Base-by-base conservation (phyloP, 1,140 invertebrate genomes). In the Metopolophium dirhodum region DNA sequence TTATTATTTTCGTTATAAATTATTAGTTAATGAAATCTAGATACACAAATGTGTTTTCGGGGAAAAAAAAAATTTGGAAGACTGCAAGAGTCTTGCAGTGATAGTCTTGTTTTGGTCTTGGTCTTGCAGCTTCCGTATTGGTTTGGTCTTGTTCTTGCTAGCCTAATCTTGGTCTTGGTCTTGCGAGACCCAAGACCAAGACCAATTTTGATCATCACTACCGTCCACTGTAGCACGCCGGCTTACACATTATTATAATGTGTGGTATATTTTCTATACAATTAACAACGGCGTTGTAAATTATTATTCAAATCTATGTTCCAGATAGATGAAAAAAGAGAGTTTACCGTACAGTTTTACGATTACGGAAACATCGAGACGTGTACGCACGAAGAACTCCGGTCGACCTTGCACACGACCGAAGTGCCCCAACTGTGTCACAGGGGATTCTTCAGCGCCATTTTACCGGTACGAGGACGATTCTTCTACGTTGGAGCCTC, bases 361-460 rank as follows among this genome's bases (percentile, higher is more conserved):
- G 91, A 93, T 41, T 85, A 45, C 7, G 91, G 91, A 20, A 93
- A 93, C 41, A n/a, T 93, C 30, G 91, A 93, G 41, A 86, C 14
- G 14, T 93, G 91, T 57, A 22, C 23, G 8, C 91, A 86, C 45
- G 82, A 93, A 4, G 8, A 93, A 0, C 82, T 93, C 22, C 82
- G 91, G 30, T 83, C 91, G 2, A 85, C 82, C 35, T 45, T 93
- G 82, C 54, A 93, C 77, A 93, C 57, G 91, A 86, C 91, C 2
- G 82, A 86, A n/a, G 57, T 93, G 20, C 77, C 91, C 1, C 45
- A 83, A 54, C 26, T 93, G 37, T 57, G 49, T 9, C 0, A 41
- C n/a, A 41, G n/a, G 20, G 91, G 82, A 93, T 93, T 20, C 49
- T 93, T 93, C 14, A 41, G 22, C 1, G 4, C 82, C 20, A 93